phyloP scores from a whole-genome alignment of 2,888 invertebrate species.

The Kryphioiulus occultus region DNA sequence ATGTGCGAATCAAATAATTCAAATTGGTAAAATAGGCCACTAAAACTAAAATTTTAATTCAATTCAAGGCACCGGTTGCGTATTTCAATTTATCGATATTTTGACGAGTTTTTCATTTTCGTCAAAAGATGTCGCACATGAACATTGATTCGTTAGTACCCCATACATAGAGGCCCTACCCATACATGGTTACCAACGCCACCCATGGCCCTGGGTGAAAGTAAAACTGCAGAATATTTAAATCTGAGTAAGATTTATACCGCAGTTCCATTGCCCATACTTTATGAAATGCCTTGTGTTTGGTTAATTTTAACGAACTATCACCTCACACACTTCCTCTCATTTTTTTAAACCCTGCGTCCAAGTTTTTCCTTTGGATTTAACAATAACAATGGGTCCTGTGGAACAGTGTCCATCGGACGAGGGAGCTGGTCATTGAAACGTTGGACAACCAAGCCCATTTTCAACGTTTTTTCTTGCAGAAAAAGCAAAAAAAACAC shows the following conservation, averaged over 20 bases:
- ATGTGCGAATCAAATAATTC: too few relatives aligned
- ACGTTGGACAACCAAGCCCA: conserved; percentile 24
- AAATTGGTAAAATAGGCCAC: too few relatives aligned
- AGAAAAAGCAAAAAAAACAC: background rate
- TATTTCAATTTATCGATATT: too few relatives aligned
- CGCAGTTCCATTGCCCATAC: background rate
- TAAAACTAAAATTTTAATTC: too few relatives aligned
- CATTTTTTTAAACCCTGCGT: background rate
- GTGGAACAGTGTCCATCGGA: background rate
- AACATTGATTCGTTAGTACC: too few relatives aligned
- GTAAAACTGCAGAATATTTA: too few relatives aligned
- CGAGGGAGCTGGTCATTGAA: background rate
- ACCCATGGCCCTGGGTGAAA: too few relatives aligned
- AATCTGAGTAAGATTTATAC: background rate
- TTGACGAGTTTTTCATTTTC: too few relatives aligned
- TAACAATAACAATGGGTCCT: background rate
- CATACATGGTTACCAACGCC: too few relatives aligned
- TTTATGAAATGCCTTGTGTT: background rate
- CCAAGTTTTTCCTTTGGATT: background rate
- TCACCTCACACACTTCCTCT: background rate
- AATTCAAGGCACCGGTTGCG: too few relatives aligned
- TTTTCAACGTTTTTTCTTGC: conserved; percentile 1
- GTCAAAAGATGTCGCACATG: background rate
- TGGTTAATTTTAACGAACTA: background rate
- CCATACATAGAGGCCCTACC: too few relatives aligned